Percentiles rank a stretch among this genome's conserved stretches.
Evolutionary conservation across 2,797 vertebrate genomes (phyloP).

Genomic region (Chaenodraco wilsoni): DNA sequence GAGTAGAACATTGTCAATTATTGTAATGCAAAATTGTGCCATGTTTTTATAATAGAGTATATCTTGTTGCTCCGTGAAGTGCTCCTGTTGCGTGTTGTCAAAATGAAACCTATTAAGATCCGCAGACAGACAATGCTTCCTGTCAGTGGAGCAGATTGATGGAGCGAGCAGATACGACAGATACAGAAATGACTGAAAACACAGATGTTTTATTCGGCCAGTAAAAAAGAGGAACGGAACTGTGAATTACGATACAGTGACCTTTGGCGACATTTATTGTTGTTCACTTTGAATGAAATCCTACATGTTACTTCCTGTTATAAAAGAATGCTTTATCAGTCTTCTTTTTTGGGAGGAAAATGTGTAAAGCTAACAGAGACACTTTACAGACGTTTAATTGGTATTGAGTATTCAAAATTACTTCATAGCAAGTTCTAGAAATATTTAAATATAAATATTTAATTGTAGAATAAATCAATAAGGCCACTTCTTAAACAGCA

Average conservation of each 20-base stretch:
- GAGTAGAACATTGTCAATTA: background rate
- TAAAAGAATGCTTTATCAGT: background rate
- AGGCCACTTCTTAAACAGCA: background rate
- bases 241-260: constrained; percentile 16
- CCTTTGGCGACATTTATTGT: constrained; percentile 40
- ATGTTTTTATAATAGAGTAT: background rate
- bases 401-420: no score
- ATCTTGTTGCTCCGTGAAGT: background rate
- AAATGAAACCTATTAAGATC: no score
- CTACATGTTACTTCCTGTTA: constrained; percentile 32
- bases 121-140: background rate
- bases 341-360: background rate
- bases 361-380: background rate
- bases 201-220: constrained; percentile 48
- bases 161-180: constrained; percentile 20
- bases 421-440: background rate
- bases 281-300: constrained; percentile 28
- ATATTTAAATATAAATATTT: background rate
- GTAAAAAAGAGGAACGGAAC: constrained; percentile 19
- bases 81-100: background rate
- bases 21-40: background rate
- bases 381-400: background rate
- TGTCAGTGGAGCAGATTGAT: constrained; percentile 14
- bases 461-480: background rate
- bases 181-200: constrained; percentile 34